Conservation (phyloP, 2,888 invertebrate species). For the Drosophila recens region DNA sequence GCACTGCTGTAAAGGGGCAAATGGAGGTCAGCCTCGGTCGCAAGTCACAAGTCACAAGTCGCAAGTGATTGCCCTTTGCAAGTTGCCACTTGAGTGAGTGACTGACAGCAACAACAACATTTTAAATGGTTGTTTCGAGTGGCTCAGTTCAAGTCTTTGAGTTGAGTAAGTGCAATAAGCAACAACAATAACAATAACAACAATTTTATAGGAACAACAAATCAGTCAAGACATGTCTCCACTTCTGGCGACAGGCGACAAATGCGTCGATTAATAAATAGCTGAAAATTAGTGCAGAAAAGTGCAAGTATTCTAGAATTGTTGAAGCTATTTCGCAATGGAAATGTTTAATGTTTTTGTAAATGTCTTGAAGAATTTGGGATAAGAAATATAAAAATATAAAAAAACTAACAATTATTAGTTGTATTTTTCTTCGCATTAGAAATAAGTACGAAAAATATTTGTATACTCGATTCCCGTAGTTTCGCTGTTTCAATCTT, state of each 20-base stretch:
- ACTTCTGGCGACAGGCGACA: slow-evolving; percentile 40
- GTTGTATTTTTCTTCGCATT: no score
- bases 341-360: no score
- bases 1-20: no score
- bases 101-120: slow-evolving; percentile 11
- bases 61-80: slow-evolving; percentile 76
- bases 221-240: slow-evolving; percentile 8
- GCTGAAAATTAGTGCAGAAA: no score
- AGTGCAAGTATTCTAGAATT: no score
- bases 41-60: slow-evolving; percentile 46
- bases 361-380: no score
- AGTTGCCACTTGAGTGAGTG: slow-evolving; percentile 52
- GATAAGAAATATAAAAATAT: no score
- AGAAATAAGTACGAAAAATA: no score
- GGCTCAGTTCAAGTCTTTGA: slow-evolving; percentile 1
- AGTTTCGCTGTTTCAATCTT: no score
- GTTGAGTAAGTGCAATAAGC: slow-evolving; percentile 18
- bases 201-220: not conserved
- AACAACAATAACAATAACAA: slow-evolving; percentile 11
- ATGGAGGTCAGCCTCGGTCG: slow-evolving; percentile 48
- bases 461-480: no score
- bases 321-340: no score
- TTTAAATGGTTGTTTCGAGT: slow-evolving; percentile 11
- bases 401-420: no score
- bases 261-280: slow-evolving; percentile 15